Conservation (phyloP, 2,113 vertebrate species). For the Trichomycterus rosablanca region DNA sequence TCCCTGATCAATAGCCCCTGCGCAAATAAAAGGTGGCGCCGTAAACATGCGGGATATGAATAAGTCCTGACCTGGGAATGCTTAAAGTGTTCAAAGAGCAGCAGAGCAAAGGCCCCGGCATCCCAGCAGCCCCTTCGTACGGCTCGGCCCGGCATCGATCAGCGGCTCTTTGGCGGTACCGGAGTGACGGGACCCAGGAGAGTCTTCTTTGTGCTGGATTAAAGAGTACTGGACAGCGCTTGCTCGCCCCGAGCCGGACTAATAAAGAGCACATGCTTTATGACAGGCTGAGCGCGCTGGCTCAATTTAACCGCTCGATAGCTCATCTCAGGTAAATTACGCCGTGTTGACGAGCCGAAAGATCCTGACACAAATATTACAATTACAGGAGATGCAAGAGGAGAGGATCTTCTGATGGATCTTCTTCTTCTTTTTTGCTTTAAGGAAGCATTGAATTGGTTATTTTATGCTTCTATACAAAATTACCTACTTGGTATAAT, state of each 20-base stretch:
- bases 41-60: constrained; percentile 18
- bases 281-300: constrained; percentile 60
- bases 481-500: too few relatives aligned
- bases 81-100: constrained; percentile 42
- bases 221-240: constrained; percentile 43
- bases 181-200: constrained; percentile 55
- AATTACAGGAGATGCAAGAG: constrained; percentile 7
- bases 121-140: constrained; percentile 37
- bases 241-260: constrained; percentile 37
- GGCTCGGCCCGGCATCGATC: constrained; percentile 60
- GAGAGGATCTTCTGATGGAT: too few relatives aligned
- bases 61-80: constrained; percentile 40
- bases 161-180: constrained; percentile 24
- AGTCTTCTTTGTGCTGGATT: constrained; percentile 63
- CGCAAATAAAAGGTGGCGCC: constrained; percentile 25
- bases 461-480: too few relatives aligned
- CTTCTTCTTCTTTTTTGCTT: too few relatives aligned
- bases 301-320: constrained; percentile 64
- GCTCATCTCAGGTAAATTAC: constrained; percentile 63
- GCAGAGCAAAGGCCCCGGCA: constrained; percentile 51
- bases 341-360: constrained; percentile 45
- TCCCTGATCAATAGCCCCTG: constrained; percentile 25
- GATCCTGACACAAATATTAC: constrained; percentile 27
- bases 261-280: constrained; percentile 70
- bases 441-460: too few relatives aligned